phyloP scores from a whole-genome alignment of 92 coral and sea anemone genomes.

The Isaurus tuberculatus region DNA sequence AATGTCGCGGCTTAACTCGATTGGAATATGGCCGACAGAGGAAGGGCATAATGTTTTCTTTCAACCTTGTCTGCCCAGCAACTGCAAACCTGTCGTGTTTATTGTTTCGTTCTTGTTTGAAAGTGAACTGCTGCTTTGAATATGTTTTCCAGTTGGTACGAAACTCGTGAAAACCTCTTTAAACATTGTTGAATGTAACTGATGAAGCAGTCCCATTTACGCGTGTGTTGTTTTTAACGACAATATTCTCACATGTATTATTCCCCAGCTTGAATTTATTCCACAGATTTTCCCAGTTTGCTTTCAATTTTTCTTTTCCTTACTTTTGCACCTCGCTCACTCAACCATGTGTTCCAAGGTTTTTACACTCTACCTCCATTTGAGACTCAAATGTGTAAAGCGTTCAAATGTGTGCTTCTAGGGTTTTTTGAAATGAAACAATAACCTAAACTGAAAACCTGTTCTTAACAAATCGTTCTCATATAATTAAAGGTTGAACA shows the following conservation, averaged over 20 bases:
- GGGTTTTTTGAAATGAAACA: not conserved
- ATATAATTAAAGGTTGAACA: not conserved
- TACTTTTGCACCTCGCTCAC: not conserved
- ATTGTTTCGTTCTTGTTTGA: conserved; percentile 49
- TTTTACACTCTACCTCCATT: not conserved
- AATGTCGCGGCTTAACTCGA: conserved; percentile 65
- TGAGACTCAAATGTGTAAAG: not conserved
- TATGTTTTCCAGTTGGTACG: conserved; percentile 46
- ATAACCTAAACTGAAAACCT: not conserved
- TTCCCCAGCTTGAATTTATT: too few species aligned
- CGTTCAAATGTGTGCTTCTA: not conserved
- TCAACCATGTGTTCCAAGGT: not conserved
- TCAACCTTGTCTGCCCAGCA: conserved; percentile 53
- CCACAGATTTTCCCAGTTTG: not conserved
- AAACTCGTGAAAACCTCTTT: conserved; percentile 11
- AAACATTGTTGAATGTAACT: conserved; percentile 54
- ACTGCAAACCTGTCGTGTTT: conserved; percentile 7
- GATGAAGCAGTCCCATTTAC: too few species aligned
- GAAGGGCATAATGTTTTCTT: conserved; percentile 66
- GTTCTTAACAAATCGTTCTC: not conserved
- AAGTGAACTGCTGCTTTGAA: conserved; percentile 45
- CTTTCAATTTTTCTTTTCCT: not conserved
- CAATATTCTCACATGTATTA: too few species aligned
- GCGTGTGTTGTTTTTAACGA: too few species aligned
- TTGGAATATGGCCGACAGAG: conserved; percentile 63